These are phyloP conservation scores for Agrotis segetum DNA, from an alignment of 2,888 invertebrate species.

Conservation along the genomic window DNA sequence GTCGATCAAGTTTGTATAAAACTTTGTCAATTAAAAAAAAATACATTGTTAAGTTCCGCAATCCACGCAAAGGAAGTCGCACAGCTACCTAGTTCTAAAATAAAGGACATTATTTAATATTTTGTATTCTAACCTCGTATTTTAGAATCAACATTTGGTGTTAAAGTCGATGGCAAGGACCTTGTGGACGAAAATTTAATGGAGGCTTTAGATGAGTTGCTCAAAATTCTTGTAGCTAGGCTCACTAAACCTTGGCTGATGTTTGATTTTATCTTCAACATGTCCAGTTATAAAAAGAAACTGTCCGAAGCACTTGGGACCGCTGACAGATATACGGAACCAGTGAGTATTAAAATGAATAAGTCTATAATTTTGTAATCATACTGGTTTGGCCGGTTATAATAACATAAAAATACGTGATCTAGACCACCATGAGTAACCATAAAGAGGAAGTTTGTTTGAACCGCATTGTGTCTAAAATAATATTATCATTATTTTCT, in stretches of 20 bases:
- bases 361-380: neutral
- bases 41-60: too few species aligned
- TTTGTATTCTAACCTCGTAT: slow-evolving; percentile 3
- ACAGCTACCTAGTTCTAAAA: too few species aligned
- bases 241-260: slow-evolving; percentile 47
- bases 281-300: slow-evolving; percentile 29
- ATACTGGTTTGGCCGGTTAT: too few species aligned
- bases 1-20: too few species aligned
- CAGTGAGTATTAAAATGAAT: slow-evolving; percentile 34
- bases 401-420: too few species aligned
- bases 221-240: slow-evolving; percentile 37
- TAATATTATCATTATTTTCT: too few species aligned
- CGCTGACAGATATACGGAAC: slow-evolving; percentile 23
- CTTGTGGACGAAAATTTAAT: slow-evolving; percentile 41
- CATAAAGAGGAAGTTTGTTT: too few species aligned
- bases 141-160: slow-evolving; percentile 58
- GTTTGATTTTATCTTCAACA: slow-evolving; percentile 49
- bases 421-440: too few species aligned
- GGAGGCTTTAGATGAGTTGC: slow-evolving; percentile 40
- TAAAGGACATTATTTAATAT: too few species aligned
- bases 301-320: slow-evolving; percentile 21
- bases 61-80: too few species aligned
- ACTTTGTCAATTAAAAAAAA: too few species aligned
- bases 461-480: too few species aligned
- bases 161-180: slow-evolving; percentile 20